Base-by-base conservation (phyloP, 2,113 vertebrate genomes). In the Upupa epops region DNA sequence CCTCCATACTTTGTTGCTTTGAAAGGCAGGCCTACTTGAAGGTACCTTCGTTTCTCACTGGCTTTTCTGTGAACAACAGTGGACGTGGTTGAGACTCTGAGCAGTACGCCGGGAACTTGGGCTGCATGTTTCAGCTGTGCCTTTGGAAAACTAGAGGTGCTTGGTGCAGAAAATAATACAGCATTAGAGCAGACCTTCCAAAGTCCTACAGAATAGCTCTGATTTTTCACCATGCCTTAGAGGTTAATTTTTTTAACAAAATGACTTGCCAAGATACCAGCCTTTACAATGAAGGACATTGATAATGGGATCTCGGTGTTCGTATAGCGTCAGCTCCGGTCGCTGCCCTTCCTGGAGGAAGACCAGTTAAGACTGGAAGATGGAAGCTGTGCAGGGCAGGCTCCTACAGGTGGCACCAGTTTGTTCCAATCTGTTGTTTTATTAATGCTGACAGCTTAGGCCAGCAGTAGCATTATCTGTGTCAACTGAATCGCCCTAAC, bases 401-500 rank as follows among this genome's bases (percentile, higher is more conserved):
- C 91, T 96, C 88, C 95, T 81, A 95, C 96, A 97, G 94, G 96
- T 97, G 88, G 95, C 89, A 85, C 94, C 56, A 21, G 76, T 96
- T 96, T 89, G 95, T 90, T 96, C 94, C 94, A 74, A 92, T 97
- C 95, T 92, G 93, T 86, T 96, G 93, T 84, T 95, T 97, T 97
- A 97, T 98, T 97, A 95, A 97, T 96, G 94, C 79, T 97, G 96
- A 97, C 96, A 96, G 97, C 59, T 94, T 95, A 87, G 95, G 96
- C 97, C 97, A 97, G 87, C 89, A 78, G 81, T 76, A 97, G 97
- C 95, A 96, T 94, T 93, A 83, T 97, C 92, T 97, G 95, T 98
- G 97, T 98, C 97, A 98, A 93, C 95, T 97, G 97, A 78, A 95
- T 97, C 93, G 96, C 97, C 98, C 97, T 98, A 96, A 98, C 98